Conservation (phyloP, 2,888 invertebrate genomes). For the Parnassius mnemosyne region DNA sequence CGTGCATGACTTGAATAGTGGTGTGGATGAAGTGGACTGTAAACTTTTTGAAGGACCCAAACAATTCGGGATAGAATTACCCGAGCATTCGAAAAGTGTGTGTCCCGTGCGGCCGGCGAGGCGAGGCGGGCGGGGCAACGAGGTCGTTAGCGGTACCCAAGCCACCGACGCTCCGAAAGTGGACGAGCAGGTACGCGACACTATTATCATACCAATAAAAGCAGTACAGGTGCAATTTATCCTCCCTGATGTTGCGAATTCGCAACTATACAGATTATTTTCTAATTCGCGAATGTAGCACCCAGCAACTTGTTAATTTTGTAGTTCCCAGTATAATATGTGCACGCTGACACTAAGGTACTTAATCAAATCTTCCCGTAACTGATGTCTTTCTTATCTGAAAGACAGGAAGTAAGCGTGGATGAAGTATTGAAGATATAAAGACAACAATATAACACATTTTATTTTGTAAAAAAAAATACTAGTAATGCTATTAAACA, state of each 20-base stretch:
- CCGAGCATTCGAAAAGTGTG: constrained; percentile 64
- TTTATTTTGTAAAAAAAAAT: no score
- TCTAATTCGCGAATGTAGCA: background rate
- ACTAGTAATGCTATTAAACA: no score
- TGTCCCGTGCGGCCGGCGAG: constrained; percentile 73
- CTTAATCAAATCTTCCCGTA: no score
- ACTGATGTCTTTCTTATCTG: no score
- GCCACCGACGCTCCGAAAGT: constrained; percentile 72
- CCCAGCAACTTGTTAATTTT: no score
- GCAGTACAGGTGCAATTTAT: constrained; percentile 59
- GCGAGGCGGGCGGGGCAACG: constrained; percentile 69
- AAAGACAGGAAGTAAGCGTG: no score
- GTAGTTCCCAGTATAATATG: no score
- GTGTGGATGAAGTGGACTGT: constrained; percentile 65
- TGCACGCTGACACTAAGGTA: no score
- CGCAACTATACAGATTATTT: constrained; percentile 13
- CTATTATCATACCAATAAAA: constrained; percentile 72
- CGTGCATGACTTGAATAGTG: constrained; percentile 48
- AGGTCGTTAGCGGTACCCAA: constrained; percentile 79
- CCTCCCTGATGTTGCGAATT: constrained; percentile 25
- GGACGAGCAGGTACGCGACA: constrained; percentile 78
- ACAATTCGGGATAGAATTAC: constrained; percentile 63
- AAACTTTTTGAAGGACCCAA: constrained; percentile 63
- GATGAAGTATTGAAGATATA: no score
- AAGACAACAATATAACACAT: no score